Conservation (phyloP, 2,888 invertebrate genomes). For the Netelia melanura region DNA sequence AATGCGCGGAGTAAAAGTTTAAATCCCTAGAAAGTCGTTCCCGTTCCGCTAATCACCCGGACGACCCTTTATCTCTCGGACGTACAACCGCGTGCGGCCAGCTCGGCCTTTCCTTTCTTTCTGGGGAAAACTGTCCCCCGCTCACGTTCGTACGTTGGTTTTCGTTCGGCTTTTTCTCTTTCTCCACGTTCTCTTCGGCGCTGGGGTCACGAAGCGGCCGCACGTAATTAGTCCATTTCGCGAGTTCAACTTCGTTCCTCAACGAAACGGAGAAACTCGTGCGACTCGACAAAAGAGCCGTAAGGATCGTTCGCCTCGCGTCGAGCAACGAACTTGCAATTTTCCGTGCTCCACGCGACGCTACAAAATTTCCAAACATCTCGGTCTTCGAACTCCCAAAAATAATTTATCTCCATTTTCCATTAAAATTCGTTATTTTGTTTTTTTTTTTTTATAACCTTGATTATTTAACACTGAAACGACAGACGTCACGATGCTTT, state of each 20-base stretch:
- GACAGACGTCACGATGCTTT: slow-evolving; percentile 77
- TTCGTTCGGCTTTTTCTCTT: slow-evolving; percentile 45
- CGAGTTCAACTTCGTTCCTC: slow-evolving; percentile 67
- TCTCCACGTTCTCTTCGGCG: slow-evolving; percentile 47
- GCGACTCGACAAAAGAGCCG: slow-evolving; percentile 37
- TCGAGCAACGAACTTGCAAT: background rate
- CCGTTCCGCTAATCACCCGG: slow-evolving; percentile 68
- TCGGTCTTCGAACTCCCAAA: background rate
- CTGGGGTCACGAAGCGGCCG: slow-evolving; percentile 51
- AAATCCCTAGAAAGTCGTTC: slow-evolving; percentile 74
- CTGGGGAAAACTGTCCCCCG: slow-evolving; percentile 7
- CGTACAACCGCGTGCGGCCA: slow-evolving; percentile 24
- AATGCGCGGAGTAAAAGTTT: slow-evolving; percentile 70
- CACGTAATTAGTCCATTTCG: slow-evolving; percentile 75
- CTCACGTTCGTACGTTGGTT: slow-evolving; percentile 52
- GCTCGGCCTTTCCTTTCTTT: slow-evolving; percentile 31
- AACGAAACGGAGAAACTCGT: slow-evolving; percentile 47
- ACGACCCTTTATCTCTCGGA: slow-evolving; percentile 69
- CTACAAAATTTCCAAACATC: background rate
- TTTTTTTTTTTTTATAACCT: background rate
- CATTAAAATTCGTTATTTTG: background rate
- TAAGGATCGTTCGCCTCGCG: slow-evolving; percentile 38
- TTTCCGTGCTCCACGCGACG: background rate
- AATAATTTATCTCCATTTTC: background rate
- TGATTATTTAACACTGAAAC: slow-evolving; percentile 48